Percentiles rank a stretch among this genome's conserved stretches.
phyloP scores from a whole-genome alignment of 2,113 vertebrate species.

The Aspiorhynchus laticeps region DNA sequence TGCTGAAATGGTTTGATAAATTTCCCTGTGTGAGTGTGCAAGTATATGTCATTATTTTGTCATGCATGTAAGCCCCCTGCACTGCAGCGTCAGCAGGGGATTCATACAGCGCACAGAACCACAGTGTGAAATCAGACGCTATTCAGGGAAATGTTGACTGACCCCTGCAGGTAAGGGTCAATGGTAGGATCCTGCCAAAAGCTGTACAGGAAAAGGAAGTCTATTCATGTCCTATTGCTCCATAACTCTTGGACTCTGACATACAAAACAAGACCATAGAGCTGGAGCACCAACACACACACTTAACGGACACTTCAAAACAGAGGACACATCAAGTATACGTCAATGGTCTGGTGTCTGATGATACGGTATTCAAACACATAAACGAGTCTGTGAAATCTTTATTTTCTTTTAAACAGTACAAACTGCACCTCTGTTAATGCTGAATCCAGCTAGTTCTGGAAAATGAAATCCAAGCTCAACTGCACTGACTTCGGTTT shows the following conservation, averaged over 20 bases:
- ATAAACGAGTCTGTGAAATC: neutral
- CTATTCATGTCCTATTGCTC: conserved; percentile 50
- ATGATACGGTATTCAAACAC: neutral
- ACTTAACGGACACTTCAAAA: conserved; percentile 6
- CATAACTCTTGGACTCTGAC: conserved; percentile 46
- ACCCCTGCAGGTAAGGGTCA: conserved; percentile 56
- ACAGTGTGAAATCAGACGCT: conserved; percentile 42
- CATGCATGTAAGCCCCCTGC: conserved; percentile 22
- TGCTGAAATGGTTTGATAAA: neutral
- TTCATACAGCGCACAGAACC: conserved; percentile 16
- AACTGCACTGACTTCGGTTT: no score
- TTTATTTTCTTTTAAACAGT: neutral
- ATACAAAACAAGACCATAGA: conserved; percentile 41
- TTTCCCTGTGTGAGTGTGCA: neutral
- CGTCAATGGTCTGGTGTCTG: neutral
- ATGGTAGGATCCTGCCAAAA: conserved; percentile 50
- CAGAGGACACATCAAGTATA: neutral
- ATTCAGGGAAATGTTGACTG: conserved; percentile 51
- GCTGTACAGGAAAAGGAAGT: conserved; percentile 45
- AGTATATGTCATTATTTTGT: conserved; percentile 28
- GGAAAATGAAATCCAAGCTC: no score
- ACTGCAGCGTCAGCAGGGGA: conserved; percentile 19
- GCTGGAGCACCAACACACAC: conserved; percentile 32
- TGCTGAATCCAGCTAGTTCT: no score
- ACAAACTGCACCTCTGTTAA: neutral